phyloP scores from a whole-genome alignment of 2,113 vertebrate genomes.

The Mustelus asterias region DNA sequence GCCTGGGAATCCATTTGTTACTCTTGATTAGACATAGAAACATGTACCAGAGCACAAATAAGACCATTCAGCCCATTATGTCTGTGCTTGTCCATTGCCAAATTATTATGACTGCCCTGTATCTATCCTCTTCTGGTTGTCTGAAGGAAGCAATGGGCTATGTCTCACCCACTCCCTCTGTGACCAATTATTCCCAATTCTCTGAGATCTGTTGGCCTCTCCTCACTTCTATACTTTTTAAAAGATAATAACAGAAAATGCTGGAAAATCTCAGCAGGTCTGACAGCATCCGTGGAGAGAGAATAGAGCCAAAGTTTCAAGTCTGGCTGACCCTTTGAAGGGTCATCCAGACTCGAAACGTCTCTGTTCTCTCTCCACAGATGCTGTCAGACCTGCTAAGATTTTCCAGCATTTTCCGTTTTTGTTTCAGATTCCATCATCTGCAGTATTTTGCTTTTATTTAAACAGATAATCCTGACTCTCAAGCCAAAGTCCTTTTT shows the following conservation, averaged over 20 bases:
- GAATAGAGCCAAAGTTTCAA: too few relatives aligned
- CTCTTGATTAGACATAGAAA: background rate
- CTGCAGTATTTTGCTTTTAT: too few relatives aligned
- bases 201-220: background rate
- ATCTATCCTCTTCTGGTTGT: background rate
- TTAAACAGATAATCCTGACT: background rate
- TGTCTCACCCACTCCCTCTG: background rate
- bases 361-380: too few relatives aligned
- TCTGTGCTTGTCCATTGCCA: background rate
- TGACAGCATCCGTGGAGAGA: too few relatives aligned
- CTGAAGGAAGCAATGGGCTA: background rate
- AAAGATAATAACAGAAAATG: too few relatives aligned
- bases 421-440: too few relatives aligned
- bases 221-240: background rate
- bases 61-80: background rate
- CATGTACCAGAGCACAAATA: background rate
- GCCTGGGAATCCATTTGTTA: background rate
- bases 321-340: too few relatives aligned
- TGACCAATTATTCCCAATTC: background rate
- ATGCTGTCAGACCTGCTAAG: too few relatives aligned
- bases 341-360: too few relatives aligned
- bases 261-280: too few relatives aligned
- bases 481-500: background rate
- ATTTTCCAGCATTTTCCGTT: too few relatives aligned
- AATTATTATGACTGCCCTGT: background rate